Evolutionary conservation across 2,888 invertebrate species (phyloP), one percentile per base, ranked within the genome.

Genomic region (Dolichomitus sp.): DNA sequence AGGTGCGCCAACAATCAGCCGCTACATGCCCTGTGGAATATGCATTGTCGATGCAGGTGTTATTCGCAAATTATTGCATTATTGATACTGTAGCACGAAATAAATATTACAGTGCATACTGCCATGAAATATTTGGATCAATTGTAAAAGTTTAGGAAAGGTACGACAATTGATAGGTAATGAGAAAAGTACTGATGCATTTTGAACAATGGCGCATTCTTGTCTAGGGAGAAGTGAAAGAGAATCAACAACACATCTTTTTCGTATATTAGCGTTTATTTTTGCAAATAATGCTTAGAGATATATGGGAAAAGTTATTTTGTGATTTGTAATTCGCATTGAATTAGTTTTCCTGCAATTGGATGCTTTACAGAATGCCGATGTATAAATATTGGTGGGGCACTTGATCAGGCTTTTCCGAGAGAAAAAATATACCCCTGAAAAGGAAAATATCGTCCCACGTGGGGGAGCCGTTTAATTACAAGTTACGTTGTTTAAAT

Each of bases 401-500:
- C 86, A 85, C 86, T 91, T 93, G 93, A 93, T 90, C 87, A 91
- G 90, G 91, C 91, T 93, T 93, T 92, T 91, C 91, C 91, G 85
- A 88, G 90, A 89, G 91, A 92, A 92, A 93, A 92, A 93, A 93
- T 92, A 92, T 90, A 90, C 89, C 90, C 92, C 90, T 88, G 91
- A 91, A 88, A 91, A 92, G 93, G 92, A 93, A 93, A 92, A 93
- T 93, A 93, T 92, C 92, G 89, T 93, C 92, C 93, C 93, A 93
- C 93, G 93, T 93, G 93, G 93, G 82, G 91, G 90, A 89, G 88
- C 89, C 88, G 90, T 92, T 93, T 93, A 92, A 93, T 93, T 92
- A 89, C 91, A 91, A 91, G 90, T 93, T 92, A 92, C 90, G 90
- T 92, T 93, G 90, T 91, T 93, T 92, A 91, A 92, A 92, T 91